Evolutionary conservation across 2,888 invertebrate species (phyloP).

Genomic region (Epirrita christyi): DNA sequence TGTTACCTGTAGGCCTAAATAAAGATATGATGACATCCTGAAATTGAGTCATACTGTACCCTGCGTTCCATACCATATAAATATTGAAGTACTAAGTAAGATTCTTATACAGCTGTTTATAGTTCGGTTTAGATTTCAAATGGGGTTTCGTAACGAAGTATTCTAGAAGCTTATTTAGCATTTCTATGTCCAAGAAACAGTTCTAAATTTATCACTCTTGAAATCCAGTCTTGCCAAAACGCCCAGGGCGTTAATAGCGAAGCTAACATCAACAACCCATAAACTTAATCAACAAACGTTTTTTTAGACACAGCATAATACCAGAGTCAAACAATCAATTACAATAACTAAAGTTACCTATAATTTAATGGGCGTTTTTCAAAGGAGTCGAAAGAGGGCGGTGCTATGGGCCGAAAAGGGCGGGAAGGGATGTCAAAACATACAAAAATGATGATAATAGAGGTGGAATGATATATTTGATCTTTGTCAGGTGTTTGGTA

Average conservation of each 20-base stretch:
- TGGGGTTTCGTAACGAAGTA: no score
- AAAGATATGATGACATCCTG: no score
- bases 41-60: no score
- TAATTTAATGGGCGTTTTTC: conserved; percentile 27
- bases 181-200: no score
- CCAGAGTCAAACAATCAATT: conserved; percentile 36
- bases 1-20: no score
- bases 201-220: no score
- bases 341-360: conserved; percentile 14
- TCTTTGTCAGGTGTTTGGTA: conserved; percentile 10
- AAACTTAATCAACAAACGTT: conserved; percentile 19
- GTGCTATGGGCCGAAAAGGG: conserved; percentile 27
- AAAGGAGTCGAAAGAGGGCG: conserved; percentile 36
- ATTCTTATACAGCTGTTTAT: no score
- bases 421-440: conserved; percentile 27
- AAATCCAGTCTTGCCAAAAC: not conserved
- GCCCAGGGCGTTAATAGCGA: conserved; percentile 6
- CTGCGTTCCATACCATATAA: no score
- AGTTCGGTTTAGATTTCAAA: no score
- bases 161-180: no score
- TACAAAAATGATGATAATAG: conserved; percentile 28
- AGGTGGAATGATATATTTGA: conserved; percentile 24
- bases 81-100: no score
- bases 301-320: conserved; percentile 20
- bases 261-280: conserved; percentile 10